Evolutionary conservation across 2,888 invertebrate genomes (phyloP), one percentile per base, ranked within the genome.

Genomic region (Merodon equestris): DNA sequence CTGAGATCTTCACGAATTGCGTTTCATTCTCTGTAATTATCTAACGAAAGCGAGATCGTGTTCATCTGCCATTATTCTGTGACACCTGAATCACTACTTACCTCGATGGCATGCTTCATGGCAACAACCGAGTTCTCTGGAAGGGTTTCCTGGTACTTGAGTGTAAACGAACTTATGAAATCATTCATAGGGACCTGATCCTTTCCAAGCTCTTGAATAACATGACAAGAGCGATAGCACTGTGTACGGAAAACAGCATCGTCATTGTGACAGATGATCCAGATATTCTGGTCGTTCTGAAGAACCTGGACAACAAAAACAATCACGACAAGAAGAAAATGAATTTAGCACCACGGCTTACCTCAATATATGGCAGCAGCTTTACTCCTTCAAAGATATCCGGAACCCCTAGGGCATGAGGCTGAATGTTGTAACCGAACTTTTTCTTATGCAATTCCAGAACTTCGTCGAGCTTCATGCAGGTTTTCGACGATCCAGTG

Each of bases 391-490:
- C 83, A 1, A 81, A 58, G 50, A 89, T 86, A 36, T 86, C 85
- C 4, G 83, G 76, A 9, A 84, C 85, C 0, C 89, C 89, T 66
- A 89, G 76, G 0, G 87, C 86, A 61, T 87, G 86, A 1, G 88
- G 85, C 68, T 84, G 85, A 68, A 89, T 87, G 79, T 89, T 87
- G 75, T 89, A 89, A n/a, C 89, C 89, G 61, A 83, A 89, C 60
- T 89, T 88, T 42, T 89, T 88, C 82, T 89, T 89, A 75, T 89
- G 89, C 36, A 88, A 77, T 42, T 86, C 85, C 0, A 89, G 81
- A 0, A 89, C 85, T 36, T 89, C 87, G 40, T 87, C 86, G 14
- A 89, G 81, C 61, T 87, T 87, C 83, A 86, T 86, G 70, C 85
- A 84, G 9, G 86, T 87, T 34, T 84, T 85, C 0, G 86, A 82